A percentile compares a stretch with the other conserved stretches of the same genome.
Conservation (phyloP, 1,140 invertebrate genomes). For the Agrilus planipennis region DNA sequence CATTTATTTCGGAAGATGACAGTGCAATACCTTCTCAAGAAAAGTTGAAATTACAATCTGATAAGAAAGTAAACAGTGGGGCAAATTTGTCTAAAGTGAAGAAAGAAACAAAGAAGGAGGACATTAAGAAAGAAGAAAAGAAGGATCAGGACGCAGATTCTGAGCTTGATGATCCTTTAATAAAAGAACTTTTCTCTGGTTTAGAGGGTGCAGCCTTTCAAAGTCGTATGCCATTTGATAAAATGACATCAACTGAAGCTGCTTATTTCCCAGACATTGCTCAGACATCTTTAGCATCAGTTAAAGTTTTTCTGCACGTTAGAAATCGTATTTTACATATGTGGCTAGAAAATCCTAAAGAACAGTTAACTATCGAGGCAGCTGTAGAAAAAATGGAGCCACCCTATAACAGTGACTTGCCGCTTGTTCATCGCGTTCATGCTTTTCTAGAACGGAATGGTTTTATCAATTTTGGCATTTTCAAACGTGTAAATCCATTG, state of each 20-base stretch:
- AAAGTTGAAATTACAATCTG: constrained; percentile 42
- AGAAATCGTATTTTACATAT: constrained; percentile 90
- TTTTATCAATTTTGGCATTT: constrained; percentile 97
- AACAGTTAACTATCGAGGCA: constrained; percentile 77
- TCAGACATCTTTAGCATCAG: constrained; percentile 64
- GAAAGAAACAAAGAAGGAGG: constrained; percentile 39
- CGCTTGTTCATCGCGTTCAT: constrained; percentile 73
- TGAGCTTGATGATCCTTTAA: constrained; percentile 31
- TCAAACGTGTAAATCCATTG: constrained; percentile 70
- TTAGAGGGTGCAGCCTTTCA: constrained; percentile 89
- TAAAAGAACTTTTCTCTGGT: constrained; percentile 40
- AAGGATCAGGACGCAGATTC: constrained; percentile 40
- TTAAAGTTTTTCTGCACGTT: constrained; percentile 86
- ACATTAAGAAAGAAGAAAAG: constrained; percentile 34
- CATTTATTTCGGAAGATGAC: constrained; percentile 48
- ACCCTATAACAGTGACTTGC: constrained; percentile 81
- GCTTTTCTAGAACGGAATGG: constrained; percentile 91
- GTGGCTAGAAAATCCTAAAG: constrained; percentile 93
- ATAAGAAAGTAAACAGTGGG: constrained; percentile 30
- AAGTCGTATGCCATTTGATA: constrained; percentile 86
- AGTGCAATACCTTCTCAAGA: constrained; percentile 50
- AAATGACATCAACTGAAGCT: constrained; percentile 88
- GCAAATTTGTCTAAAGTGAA: constrained; percentile 31
- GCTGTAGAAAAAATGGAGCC: constrained; percentile 72
- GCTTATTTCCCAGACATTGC: constrained; percentile 87